Percentiles rank a stretch among this genome's conserved stretches.
Evolutionary conservation across 2,113 vertebrate genomes (phyloP).

Genomic region (Columba livia): DNA sequence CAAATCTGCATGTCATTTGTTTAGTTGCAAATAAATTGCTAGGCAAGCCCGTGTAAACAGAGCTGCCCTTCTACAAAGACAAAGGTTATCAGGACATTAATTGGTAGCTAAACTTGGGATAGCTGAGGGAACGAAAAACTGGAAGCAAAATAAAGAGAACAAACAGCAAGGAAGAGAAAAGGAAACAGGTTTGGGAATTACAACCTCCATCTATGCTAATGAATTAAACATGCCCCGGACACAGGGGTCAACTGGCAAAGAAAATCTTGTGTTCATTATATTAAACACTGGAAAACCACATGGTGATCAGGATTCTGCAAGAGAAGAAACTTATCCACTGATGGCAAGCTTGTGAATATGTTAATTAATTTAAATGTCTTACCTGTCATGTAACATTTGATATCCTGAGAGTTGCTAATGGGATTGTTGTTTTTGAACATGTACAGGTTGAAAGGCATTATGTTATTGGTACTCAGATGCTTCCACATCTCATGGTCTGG

Average conservation of each 20-base stretch:
- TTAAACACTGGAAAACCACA: background rate
- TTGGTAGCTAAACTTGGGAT: background rate
- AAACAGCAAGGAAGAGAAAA: background rate
- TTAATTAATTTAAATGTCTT: conserved; percentile 39
- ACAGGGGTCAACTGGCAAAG: background rate
- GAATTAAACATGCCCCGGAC: background rate
- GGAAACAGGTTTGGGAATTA: background rate
- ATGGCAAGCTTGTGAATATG: background rate
- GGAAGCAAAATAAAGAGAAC: background rate
- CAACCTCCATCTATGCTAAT: background rate
- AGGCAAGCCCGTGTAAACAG: background rate
- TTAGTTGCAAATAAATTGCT: conserved; percentile 38
- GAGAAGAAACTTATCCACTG: background rate
- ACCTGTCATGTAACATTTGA: conserved; percentile 99
- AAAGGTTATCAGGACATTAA: conserved; percentile 12
- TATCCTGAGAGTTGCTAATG: conserved; percentile 93
- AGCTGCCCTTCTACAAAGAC: background rate
- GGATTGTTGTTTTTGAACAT: conserved; percentile 99
- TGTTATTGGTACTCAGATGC: conserved; percentile 86
- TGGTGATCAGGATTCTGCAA: background rate
- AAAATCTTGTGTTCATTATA: background rate
- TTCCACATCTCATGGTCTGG: conserved; percentile 94
- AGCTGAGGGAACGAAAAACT: background rate
- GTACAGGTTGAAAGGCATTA: conserved; percentile 96
- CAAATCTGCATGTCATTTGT: conserved; percentile 10